A percentile compares a stretch with the other conserved stretches of the same genome.
These are phyloP conservation scores for Tragelaphus buxtoni DNA, from an alignment of 2,113 vertebrate genomes.

Conservation along the genomic window DNA sequence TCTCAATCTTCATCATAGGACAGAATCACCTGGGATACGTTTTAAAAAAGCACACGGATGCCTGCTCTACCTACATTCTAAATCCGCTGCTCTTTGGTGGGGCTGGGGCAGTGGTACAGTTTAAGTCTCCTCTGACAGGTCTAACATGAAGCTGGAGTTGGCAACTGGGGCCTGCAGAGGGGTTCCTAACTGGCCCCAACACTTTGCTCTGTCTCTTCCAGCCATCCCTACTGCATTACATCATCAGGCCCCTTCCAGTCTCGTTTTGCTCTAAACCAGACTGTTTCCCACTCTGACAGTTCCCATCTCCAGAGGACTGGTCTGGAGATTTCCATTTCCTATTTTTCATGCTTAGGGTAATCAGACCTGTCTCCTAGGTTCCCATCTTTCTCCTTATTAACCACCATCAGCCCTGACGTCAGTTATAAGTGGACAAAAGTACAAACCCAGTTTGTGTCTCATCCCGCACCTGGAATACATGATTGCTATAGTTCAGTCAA, in stretches of 20 bases:
- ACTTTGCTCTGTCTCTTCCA: background rate
- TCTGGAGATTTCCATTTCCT: background rate
- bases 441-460: background rate
- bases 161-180: background rate
- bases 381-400: background rate
- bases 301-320: background rate
- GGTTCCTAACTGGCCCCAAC: rapidly evolving
- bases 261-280: background rate
- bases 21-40: background rate
- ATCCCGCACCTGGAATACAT: background rate
- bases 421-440: background rate
- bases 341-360: background rate
- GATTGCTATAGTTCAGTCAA: background rate
- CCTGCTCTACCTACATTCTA: background rate
- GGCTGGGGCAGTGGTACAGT: too few species aligned
- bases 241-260: background rate
- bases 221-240: rapidly evolving
- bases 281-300: background rate
- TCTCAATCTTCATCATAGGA: background rate
- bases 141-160: background rate
- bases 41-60: background rate
- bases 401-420: background rate
- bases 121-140: background rate
- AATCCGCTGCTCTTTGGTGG: background rate
- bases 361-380: background rate